A percentile compares a stretch with the other conserved stretches of the same genome.
Evolutionary conservation across 2,888 invertebrate genomes (phyloP).

Genomic region (Xestia c-nigrum): DNA sequence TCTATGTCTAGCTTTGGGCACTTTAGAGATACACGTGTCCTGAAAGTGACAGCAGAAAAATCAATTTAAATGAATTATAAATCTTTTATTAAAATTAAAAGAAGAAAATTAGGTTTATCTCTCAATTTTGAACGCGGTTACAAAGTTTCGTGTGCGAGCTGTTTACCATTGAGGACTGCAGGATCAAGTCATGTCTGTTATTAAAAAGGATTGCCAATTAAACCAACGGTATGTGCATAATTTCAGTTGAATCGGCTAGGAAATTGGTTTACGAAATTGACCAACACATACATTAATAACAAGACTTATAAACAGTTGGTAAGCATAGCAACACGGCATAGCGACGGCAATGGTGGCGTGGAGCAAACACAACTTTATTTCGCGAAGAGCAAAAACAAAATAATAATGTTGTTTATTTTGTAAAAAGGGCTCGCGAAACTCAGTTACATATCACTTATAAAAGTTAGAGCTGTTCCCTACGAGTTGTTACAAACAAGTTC

Average conservation of each 20-base stretch:
- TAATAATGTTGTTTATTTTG: conserved; percentile 37
- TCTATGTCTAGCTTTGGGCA: no score
- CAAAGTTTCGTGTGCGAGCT: no score
- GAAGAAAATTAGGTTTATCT: no score
- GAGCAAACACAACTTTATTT: not conserved
- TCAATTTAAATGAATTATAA: not conserved
- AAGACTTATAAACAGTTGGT: not conserved
- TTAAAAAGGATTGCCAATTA: no score
- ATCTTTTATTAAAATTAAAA: no score
- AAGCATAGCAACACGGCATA: not conserved
- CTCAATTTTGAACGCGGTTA: no score
- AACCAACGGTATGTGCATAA: no score
- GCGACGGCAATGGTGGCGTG: not conserved
- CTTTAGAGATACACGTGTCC: not conserved
- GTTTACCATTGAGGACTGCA: no score
- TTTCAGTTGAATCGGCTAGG: no score
- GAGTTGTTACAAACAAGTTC: conserved; percentile 30
- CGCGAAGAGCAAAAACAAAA: conserved; percentile 16
- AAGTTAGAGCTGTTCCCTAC: conserved; percentile 21
- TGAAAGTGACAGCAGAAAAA: not conserved
- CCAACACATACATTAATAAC: not conserved
- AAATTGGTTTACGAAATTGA: not conserved
- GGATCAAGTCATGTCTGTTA: no score
- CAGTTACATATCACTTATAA: conserved; percentile 27
- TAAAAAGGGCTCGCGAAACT: conserved; percentile 21